A percentile compares a stretch with the other conserved stretches of the same genome.
These are phyloP conservation scores for Eretmochelys imbricata DNA, from an alignment of 2,113 vertebrate genomes.

Conservation along the genomic window DNA sequence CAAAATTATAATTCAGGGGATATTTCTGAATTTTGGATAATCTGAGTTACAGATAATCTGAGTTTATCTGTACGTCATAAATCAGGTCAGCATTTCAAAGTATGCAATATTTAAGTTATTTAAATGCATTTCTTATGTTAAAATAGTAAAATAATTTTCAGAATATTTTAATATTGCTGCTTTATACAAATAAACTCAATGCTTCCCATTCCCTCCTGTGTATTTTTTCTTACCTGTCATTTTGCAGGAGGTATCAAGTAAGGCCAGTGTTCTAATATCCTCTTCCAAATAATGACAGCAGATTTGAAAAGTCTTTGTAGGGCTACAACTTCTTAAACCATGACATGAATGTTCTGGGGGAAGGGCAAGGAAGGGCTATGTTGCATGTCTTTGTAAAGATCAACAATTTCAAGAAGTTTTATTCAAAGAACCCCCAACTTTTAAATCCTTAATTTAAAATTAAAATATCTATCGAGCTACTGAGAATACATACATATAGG, in stretches of 20 bases:
- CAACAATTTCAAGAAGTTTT: conserved; percentile 12
- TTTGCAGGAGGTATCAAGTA: conserved; percentile 62
- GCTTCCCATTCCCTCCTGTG: conserved; percentile 32
- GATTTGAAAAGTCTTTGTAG: conserved; percentile 61
- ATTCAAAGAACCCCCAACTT: conserved; percentile 1
- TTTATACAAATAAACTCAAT: not conserved
- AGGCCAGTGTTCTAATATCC: conserved; percentile 60
- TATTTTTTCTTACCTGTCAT: conserved; percentile 68
- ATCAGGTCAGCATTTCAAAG: not conserved
- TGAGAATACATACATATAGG: not conserved
- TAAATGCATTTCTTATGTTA: not conserved
- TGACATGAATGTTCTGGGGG: conserved; percentile 35
- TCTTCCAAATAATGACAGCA: conserved; percentile 64
- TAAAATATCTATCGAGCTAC: not conserved
- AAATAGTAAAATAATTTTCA: not conserved
- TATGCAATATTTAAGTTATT: not conserved
- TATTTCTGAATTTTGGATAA: not conserved
- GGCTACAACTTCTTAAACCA: conserved; percentile 63
- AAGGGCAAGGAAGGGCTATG: conserved; percentile 45
- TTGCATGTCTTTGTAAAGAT: conserved; percentile 13
- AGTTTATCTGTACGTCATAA: not conserved
- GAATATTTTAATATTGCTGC: not conserved
- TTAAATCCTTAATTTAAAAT: conserved; percentile 13
- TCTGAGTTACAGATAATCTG: not conserved
- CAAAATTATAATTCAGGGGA: not conserved